Conservation (phyloP, 2,113 vertebrate genomes). For the Parotia lawesii region DNA sequence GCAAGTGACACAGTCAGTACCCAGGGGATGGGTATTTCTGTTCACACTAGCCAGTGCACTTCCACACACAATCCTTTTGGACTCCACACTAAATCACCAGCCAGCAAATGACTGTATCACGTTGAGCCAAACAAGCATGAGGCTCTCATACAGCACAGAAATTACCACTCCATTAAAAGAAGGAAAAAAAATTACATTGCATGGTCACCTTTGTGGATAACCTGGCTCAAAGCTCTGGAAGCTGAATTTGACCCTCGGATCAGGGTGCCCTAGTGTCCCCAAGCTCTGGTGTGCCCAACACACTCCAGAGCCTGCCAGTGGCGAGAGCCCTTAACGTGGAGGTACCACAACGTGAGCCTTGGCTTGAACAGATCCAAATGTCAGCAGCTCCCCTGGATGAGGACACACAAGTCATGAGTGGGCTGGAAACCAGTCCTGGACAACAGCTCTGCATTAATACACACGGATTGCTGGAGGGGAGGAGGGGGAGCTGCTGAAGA, state of each 20-base stretch:
- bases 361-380: neutral
- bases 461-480: neutral
- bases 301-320: neutral
- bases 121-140: neutral
- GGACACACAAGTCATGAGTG: conserved; percentile 1
- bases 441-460: conserved; percentile 3
- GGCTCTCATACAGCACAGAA: neutral
- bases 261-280: neutral
- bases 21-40: neutral
- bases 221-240: neutral
- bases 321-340: accelerated
- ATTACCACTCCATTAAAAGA: neutral
- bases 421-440: conserved; percentile 16
- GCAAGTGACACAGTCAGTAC: neutral
- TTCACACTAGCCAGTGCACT: neutral
- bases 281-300: neutral
- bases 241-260: neutral
- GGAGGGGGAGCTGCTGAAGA: conserved; percentile 7
- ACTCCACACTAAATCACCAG: neutral
- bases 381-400: neutral
- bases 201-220: neutral
- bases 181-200: neutral
- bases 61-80: neutral
- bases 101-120: neutral
- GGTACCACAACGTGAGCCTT: neutral